Percentiles rank a stretch among this genome's conserved stretches.
Evolutionary conservation across 2,888 invertebrate genomes (phyloP).

Genomic region (Ormyrus thymus): DNA sequence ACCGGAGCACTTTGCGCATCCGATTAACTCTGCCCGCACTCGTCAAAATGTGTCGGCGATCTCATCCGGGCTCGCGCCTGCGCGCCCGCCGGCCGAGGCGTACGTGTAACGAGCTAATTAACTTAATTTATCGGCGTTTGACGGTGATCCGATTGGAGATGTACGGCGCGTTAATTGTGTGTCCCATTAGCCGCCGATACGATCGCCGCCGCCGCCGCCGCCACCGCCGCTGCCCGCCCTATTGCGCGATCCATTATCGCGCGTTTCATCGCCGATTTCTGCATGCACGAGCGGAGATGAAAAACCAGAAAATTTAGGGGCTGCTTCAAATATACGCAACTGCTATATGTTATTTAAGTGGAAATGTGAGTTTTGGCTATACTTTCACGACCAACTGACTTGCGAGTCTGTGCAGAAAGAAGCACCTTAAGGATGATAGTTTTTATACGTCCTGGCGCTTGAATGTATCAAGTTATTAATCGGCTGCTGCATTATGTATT

Average conservation of each 20-base stretch:
- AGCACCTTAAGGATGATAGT: too few species aligned
- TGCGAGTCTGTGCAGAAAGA: too few species aligned
- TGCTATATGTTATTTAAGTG: too few species aligned
- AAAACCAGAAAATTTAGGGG: too few species aligned
- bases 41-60: slow-evolving; percentile 60
- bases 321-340: too few species aligned
- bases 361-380: too few species aligned
- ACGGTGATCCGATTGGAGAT: slow-evolving; percentile 69
- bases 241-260: slow-evolving; percentile 48
- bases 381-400: too few species aligned
- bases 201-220: slow-evolving; percentile 61
- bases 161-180: slow-evolving; percentile 69
- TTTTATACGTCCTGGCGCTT: too few species aligned
- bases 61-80: not conserved
- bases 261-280: slow-evolving; percentile 39
- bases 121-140: slow-evolving; percentile 71
- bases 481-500: too few species aligned
- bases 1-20: not conserved
- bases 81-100: not conserved
- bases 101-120: slow-evolving; percentile 68
- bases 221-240: slow-evolving; percentile 15
- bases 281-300: not conserved
- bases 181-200: slow-evolving; percentile 70
- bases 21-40: slow-evolving; percentile 60
- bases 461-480: too few species aligned